A percentile compares a stretch with the other conserved stretches of the same genome.
phyloP scores from a whole-genome alignment of 2,888 invertebrate species.

The Alcis repandata region DNA sequence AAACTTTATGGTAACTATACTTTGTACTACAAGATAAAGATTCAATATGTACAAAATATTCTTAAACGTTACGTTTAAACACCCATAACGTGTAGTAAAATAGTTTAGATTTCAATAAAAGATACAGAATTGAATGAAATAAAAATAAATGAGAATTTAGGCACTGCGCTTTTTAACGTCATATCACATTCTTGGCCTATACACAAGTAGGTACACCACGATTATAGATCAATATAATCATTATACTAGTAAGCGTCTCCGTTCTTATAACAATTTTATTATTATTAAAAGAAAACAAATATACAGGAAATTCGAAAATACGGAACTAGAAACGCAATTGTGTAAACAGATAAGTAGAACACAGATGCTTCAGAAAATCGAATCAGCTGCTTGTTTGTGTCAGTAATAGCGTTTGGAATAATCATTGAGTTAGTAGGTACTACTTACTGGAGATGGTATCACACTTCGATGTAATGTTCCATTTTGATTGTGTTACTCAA shows the following conservation, averaged over 20 bases:
- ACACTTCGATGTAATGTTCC: too few species aligned
- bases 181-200: slow-evolving; percentile 83
- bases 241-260: slow-evolving; percentile 85
- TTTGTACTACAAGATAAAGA: slow-evolving; percentile 84
- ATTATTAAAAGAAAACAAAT: slow-evolving; percentile 65
- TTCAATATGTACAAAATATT: slow-evolving; percentile 79
- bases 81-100: slow-evolving; percentile 64
- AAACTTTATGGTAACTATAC: slow-evolving; percentile 76
- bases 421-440: not conserved
- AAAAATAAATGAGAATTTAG: slow-evolving; percentile 81
- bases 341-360: slow-evolving; percentile 6
- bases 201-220: slow-evolving; percentile 68
- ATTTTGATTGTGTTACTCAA: too few species aligned
- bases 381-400: slow-evolving; percentile 18
- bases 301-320: slow-evolving; percentile 23
- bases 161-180: slow-evolving; percentile 82
- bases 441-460: too few species aligned
- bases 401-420: slow-evolving; percentile 19
- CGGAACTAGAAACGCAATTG: slow-evolving; percentile 21
- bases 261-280: slow-evolving; percentile 76
- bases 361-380: slow-evolving; percentile 10
- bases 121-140: slow-evolving; percentile 64
- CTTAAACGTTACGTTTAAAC: slow-evolving; percentile 59
- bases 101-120: slow-evolving; percentile 62
- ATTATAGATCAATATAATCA: slow-evolving; percentile 60